phyloP scores from a whole-genome alignment of 2,113 vertebrate genomes.

The Neodontobutis hainanensis region DNA sequence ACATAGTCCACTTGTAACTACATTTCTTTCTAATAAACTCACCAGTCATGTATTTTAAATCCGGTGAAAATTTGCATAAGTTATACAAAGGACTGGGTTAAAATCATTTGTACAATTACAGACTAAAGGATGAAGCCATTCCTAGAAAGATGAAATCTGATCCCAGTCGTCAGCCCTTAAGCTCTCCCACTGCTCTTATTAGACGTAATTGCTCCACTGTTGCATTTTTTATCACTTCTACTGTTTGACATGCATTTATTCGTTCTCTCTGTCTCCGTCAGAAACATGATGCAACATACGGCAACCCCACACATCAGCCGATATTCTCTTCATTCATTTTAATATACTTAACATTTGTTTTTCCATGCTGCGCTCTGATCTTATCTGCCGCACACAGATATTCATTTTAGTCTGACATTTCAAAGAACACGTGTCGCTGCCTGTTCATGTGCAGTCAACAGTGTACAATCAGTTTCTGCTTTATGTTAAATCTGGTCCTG shows the following conservation, averaged over 20 bases:
- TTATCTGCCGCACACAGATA: slow-evolving; percentile 1
- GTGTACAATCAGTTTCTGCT: slow-evolving; percentile 30
- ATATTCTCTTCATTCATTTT: not conserved
- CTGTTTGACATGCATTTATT: slow-evolving; percentile 38
- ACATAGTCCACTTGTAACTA: no score
- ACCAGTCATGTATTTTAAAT: no score
- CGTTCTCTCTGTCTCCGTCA: slow-evolving; percentile 17
- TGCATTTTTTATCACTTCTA: slow-evolving; percentile 27
- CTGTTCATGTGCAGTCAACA: slow-evolving; percentile 17
- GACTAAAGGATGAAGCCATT: slow-evolving; percentile 28
- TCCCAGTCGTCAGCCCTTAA: slow-evolving; percentile 6
- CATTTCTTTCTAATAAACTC: no score
- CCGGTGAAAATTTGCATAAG: no score
- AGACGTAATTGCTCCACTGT: slow-evolving; percentile 15
- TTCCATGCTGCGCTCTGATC: not conserved
- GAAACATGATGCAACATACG: slow-evolving; percentile 33
- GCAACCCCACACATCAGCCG: slow-evolving; percentile 8
- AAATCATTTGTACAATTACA: slow-evolving; percentile 5
- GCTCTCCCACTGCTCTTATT: slow-evolving; percentile 38
- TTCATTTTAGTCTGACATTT: slow-evolving; percentile 52
- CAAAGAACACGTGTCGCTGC: slow-evolving; percentile 19
- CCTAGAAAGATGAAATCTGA: slow-evolving; percentile 32
- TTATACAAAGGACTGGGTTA: no score
- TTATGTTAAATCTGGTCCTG: slow-evolving; percentile 18
- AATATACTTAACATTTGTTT: slow-evolving; percentile 2